Conservation (phyloP, 30 jellyfish, hydroid and myxozoan genomes). For the Pelagia noctiluca region DNA sequence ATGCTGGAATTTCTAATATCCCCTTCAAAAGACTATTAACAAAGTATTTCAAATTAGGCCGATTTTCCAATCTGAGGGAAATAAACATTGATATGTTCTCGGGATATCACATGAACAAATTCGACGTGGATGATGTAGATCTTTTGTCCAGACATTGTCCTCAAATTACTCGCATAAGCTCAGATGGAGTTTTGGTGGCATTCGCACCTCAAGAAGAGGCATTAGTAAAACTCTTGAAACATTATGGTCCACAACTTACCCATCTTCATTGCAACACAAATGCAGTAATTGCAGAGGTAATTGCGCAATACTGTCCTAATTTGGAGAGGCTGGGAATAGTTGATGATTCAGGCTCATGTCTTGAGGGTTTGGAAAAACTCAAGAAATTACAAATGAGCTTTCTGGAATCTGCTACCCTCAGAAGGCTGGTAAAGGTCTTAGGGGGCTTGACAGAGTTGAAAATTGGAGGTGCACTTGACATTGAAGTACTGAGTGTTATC, state of each 20-base stretch:
- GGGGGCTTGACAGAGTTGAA: no score
- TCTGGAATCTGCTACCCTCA: not conserved
- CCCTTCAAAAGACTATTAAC: not conserved
- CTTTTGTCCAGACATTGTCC: slow-evolving; percentile 4
- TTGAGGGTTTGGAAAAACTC: not conserved
- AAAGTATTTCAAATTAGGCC: slow-evolving; percentile 2
- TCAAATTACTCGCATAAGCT: slow-evolving; percentile 12
- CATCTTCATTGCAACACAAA: slow-evolving; percentile 2
- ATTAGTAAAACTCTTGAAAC: not conserved
- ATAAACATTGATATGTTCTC: slow-evolving; percentile 11
- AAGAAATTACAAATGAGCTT: not conserved
- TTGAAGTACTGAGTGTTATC: no score
- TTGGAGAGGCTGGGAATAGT: not conserved
- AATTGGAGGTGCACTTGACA: no score
- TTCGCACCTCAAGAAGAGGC: not conserved
- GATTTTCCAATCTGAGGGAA: slow-evolving; percentile 21
- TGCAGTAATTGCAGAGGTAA: slow-evolving; percentile 6
- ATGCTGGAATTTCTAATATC: slow-evolving; percentile 4
- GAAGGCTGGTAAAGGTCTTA: no score
- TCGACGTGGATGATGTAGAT: slow-evolving; percentile 6
- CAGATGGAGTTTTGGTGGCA: not conserved
- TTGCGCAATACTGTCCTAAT: slow-evolving; percentile 2
- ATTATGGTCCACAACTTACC: slow-evolving; percentile 32
- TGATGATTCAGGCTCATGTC: not conserved
- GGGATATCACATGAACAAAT: not conserved